A percentile compares a stretch with the other conserved stretches of the same genome.
Conservation (phyloP, 1,140 invertebrate species). For the Drusus annulatus region DNA sequence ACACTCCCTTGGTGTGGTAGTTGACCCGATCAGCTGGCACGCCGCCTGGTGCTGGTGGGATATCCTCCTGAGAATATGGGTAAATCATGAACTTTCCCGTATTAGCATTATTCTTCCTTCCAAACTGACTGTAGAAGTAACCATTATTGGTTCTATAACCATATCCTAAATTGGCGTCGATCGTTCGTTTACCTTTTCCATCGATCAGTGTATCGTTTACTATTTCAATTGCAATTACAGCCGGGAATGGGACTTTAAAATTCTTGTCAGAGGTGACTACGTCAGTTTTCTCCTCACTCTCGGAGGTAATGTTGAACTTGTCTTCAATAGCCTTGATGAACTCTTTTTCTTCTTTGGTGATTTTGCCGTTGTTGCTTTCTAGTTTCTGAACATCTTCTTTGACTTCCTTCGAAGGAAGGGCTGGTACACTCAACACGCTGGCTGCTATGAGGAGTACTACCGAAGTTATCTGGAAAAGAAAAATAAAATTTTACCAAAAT, state of each 20-base stretch:
- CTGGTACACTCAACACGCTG: slow-evolving; percentile 14
- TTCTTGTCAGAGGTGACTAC: slow-evolving; percentile 32
- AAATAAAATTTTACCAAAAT: not conserved
- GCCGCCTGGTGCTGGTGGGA: slow-evolving; percentile 61
- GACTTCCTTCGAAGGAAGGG: slow-evolving; percentile 52
- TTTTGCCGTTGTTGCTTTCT: slow-evolving; percentile 58
- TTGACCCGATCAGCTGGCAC: not conserved
- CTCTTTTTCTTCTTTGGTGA: slow-evolving; percentile 66
- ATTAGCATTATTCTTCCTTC: slow-evolving; percentile 64
- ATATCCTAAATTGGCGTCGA: slow-evolving; percentile 73
- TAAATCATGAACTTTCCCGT: slow-evolving; percentile 74
- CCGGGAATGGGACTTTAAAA: slow-evolving; percentile 64
- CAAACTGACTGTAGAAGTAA: slow-evolving; percentile 69
- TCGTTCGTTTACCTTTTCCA: slow-evolving; percentile 72
- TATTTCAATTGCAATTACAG: slow-evolving; percentile 74
- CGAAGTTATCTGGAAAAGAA: slow-evolving; percentile 63
- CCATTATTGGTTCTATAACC: slow-evolving; percentile 70
- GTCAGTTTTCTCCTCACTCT: slow-evolving; percentile 7
- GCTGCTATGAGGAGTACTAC: slow-evolving; percentile 47
- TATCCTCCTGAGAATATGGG: slow-evolving; percentile 75
- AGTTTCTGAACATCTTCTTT: slow-evolving; percentile 59
- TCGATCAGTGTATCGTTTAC: slow-evolving; percentile 70
- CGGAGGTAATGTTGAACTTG: slow-evolving; percentile 63
- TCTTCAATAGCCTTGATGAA: slow-evolving; percentile 70
- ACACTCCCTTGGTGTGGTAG: slow-evolving; percentile 43